Conservation (phyloP, 2,888 invertebrate species). For the Griposia aprilina region DNA sequence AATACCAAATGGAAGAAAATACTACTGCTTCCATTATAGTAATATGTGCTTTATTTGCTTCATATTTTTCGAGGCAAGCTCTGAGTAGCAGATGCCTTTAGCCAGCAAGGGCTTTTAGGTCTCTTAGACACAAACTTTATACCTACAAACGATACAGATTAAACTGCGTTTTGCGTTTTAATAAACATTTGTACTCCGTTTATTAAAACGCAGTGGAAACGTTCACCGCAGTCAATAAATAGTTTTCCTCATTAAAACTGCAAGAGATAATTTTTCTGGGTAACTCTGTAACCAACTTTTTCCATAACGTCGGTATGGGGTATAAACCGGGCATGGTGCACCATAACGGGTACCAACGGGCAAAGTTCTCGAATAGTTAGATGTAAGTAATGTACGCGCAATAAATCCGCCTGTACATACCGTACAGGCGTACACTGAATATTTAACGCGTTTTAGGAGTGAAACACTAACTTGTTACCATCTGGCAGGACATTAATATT, state of each 20-base stretch:
- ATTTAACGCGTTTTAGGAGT: conserved; percentile 74
- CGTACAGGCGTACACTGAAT: conserved; percentile 75
- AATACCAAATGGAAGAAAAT: conserved; percentile 25
- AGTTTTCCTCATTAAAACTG: conserved; percentile 31
- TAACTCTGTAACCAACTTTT: conserved; percentile 36
- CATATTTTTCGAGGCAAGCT: conserved; percentile 3
- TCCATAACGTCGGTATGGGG: conserved; percentile 34
- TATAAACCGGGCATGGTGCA: conserved; percentile 19
- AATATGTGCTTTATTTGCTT: conserved; percentile 24
- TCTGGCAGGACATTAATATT: conserved; percentile 46
- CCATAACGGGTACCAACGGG: conserved; percentile 59
- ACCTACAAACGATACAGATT: background rate
- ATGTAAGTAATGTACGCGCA: conserved; percentile 65
- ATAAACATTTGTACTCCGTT: too few relatives aligned
- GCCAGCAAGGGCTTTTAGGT: background rate
- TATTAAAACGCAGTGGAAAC: conserved; percentile 5
- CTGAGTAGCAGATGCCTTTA: background rate
- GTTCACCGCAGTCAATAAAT: conserved; percentile 15
- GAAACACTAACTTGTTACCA: conserved; percentile 68
- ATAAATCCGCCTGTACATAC: conserved; percentile 70
- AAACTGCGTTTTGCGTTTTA: background rate
- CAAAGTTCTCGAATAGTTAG: conserved; percentile 77
- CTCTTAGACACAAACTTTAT: background rate
- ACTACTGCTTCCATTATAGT: conserved; percentile 6
- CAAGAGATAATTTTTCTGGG: conserved; percentile 31